Evolutionary conservation across 1,140 invertebrate genomes (phyloP).

Genomic region (Armadillidium nasatum): DNA sequence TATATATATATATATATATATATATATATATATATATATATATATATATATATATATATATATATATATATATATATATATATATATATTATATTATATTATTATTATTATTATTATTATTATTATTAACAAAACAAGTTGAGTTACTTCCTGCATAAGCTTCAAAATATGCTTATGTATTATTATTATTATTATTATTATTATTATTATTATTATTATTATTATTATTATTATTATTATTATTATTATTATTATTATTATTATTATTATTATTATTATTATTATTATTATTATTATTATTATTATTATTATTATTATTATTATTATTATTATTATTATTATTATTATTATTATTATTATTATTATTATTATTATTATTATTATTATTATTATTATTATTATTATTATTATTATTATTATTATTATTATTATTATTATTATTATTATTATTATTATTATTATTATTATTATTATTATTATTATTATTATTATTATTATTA

Average conservation of each 20-base stretch:
- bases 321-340: too few relatives aligned
- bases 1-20: conserved; percentile 25
- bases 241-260: background rate
- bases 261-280: background rate
- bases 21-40: conserved; percentile 16
- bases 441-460: too few relatives aligned
- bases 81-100: conserved; percentile 5
- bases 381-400: too few relatives aligned
- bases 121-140: background rate
- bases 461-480: too few relatives aligned
- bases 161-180: background rate
- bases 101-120: background rate
- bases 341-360: too few relatives aligned
- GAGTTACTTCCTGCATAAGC: background rate
- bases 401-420: too few relatives aligned
- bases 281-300: background rate
- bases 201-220: background rate
- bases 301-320: background rate
- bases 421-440: too few relatives aligned
- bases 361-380: too few relatives aligned
- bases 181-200: background rate
- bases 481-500: too few relatives aligned
- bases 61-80: conserved; percentile 18
- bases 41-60: conserved; percentile 26
- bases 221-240: background rate